Evolutionary conservation across 2,888 invertebrate species (phyloP).

Genomic region (Meta bourneti): DNA sequence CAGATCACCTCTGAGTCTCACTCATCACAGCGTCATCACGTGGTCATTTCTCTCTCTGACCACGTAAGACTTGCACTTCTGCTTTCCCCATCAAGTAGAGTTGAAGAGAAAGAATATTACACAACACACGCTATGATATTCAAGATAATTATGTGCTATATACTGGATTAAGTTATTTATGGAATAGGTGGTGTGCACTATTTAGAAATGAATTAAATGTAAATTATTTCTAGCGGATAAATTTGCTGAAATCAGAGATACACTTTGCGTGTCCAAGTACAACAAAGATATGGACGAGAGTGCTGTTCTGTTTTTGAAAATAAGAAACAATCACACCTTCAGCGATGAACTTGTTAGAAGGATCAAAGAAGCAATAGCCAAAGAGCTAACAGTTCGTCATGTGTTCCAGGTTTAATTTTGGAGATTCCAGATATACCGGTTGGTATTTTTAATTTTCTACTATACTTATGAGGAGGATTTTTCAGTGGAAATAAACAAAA

Average conservation of each 20-base stretch:
- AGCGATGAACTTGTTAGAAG: slow-evolving; percentile 80
- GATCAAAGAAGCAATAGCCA: slow-evolving; percentile 81
- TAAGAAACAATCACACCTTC: slow-evolving; percentile 80
- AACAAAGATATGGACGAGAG: slow-evolving; percentile 82
- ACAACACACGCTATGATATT: no score
- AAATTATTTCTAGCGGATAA: slow-evolving; percentile 81
- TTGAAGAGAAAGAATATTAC: no score
- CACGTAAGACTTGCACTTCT: no score
- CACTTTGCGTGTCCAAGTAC: slow-evolving; percentile 83
- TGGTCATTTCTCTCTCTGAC: no score
- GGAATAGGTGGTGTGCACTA: no score
- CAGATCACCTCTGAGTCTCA: no score
- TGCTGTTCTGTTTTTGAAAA: slow-evolving; percentile 83
- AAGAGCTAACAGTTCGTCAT: slow-evolving; percentile 82
- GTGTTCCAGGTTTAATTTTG: slow-evolving; percentile 83
- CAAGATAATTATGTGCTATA: no score
- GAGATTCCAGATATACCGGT: slow-evolving; percentile 82
- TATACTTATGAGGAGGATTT: background rate
- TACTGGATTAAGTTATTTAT: no score
- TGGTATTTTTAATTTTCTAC: background rate
- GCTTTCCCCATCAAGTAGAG: no score
- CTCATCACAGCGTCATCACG: no score
- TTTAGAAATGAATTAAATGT: no score
- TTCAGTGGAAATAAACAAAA: background rate
- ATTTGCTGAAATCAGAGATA: slow-evolving; percentile 83